A percentile compares a stretch with the other conserved stretches of the same genome.
phyloP scores from a whole-genome alignment of 2,113 vertebrate species.

The Tenrec ecaudatus region DNA sequence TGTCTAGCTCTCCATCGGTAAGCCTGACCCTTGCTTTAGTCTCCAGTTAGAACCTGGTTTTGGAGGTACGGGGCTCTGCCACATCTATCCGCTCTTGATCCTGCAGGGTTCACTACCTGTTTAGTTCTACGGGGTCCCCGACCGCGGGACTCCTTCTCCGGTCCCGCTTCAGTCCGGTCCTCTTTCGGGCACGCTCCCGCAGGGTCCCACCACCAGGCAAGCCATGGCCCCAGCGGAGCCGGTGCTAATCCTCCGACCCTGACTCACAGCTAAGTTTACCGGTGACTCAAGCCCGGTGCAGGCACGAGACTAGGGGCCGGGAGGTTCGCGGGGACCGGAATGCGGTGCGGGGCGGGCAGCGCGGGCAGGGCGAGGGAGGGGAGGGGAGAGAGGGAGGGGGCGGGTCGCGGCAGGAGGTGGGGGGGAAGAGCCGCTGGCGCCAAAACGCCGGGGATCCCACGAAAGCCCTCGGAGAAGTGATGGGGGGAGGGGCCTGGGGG shows the following conservation, averaged over 20 bases:
- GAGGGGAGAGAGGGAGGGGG: slow-evolving; percentile 62
- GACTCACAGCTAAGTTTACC: slow-evolving; percentile 57
- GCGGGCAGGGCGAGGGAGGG: slow-evolving; percentile 19
- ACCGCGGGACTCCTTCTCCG: not conserved
- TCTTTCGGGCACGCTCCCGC: not conserved
- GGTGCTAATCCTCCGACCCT: not conserved
- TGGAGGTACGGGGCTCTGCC: not conserved
- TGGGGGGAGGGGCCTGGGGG: slow-evolving; percentile 57
- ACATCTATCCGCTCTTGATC: not conserved
- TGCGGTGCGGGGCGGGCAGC: slow-evolving; percentile 22
- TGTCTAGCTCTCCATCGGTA: not conserved
- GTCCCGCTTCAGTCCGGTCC: not conserved
- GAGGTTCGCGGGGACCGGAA: not conserved
- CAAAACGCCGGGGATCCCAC: not conserved
- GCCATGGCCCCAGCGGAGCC: not conserved
- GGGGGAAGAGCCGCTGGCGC: not conserved
- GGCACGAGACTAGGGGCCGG: slow-evolving; percentile 55
- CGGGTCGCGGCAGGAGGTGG: slow-evolving; percentile 22
- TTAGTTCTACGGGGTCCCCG: not conserved
- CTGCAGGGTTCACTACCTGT: not conserved
- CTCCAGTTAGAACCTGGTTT: not conserved
- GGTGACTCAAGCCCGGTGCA: slow-evolving; percentile 59
- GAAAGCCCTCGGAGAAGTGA: slow-evolving; percentile 38
- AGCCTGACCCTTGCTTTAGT: not conserved
- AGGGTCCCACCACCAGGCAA: not conserved